A percentile compares a stretch with the other conserved stretches of the same genome.
These are phyloP conservation scores for Dreissena rostriformis DNA, from an alignment of 1,140 invertebrate species.

Conservation along the genomic window DNA sequence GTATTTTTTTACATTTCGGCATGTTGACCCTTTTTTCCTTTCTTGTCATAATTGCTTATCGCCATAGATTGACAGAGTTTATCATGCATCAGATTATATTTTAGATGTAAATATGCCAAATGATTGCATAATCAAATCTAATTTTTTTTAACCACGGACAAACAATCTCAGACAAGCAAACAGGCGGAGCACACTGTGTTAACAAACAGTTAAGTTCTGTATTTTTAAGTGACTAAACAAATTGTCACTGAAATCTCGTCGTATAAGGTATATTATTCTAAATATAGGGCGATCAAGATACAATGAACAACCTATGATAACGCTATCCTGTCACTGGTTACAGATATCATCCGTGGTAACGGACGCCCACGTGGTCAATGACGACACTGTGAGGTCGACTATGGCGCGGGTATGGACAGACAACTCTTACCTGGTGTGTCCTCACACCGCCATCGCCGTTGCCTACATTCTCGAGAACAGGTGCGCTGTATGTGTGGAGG, in stretches of 20 bases:
- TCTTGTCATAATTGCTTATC: too few species aligned
- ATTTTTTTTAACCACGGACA: too few species aligned
- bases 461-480: constrained; percentile 74
- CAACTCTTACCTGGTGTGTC: constrained; percentile 81
- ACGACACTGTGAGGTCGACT: constrained; percentile 75
- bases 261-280: not conserved
- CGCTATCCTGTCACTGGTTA: not conserved
- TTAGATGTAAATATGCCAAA: too few species aligned
- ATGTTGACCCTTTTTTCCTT: too few species aligned
- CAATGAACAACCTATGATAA: not conserved
- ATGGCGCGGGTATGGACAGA: constrained; percentile 79
- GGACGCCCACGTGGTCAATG: constrained; percentile 64
- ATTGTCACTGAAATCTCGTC: too few species aligned
- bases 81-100: too few species aligned
- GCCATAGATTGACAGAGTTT: too few species aligned
- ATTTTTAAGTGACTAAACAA: too few species aligned
- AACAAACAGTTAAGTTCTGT: too few species aligned
- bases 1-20: not conserved
- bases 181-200: too few species aligned
- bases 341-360: constrained; percentile 70
- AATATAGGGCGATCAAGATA: not conserved
- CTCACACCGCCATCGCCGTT: constrained; percentile 82
- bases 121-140: too few species aligned
- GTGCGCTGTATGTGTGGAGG: constrained; percentile 32
- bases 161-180: too few species aligned